phyloP scores from a whole-genome alignment of 2,113 vertebrate genomes.

The Oncorhynchus masou region DNA sequence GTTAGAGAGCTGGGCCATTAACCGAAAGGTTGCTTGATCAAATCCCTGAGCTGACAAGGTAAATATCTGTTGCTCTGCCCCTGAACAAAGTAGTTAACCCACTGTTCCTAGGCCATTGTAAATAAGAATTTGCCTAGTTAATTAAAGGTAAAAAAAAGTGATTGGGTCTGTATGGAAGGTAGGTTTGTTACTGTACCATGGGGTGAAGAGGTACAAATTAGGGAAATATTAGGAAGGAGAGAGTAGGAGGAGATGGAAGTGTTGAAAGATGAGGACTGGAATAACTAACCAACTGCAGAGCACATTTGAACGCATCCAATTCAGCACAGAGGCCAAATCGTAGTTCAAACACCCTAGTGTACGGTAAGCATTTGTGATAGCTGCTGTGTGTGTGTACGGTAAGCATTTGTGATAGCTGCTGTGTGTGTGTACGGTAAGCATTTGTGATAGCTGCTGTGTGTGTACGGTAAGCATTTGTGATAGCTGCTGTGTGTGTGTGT shows the following conservation, averaged over 20 bases:
- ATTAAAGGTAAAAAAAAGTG: not conserved
- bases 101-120: too few species aligned
- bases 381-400: not conserved
- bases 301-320: not conserved
- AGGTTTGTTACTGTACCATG: conserved; percentile 15
- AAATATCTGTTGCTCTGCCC: too few species aligned
- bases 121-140: too few species aligned
- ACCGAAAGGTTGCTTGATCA: too few species aligned
- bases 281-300: not conserved
- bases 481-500: too few species aligned
- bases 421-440: too few species aligned
- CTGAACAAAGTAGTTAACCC: too few species aligned
- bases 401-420: not conserved
- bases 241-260: not conserved
- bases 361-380: not conserved
- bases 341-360: not conserved
- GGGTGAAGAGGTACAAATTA: conserved; percentile 12
- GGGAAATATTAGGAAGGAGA: conserved; percentile 3
- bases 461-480: too few species aligned
- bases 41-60: too few species aligned
- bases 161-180: conserved; percentile 5
- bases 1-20: too few species aligned
- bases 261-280: not conserved
- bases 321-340: not conserved
- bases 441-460: too few species aligned